A percentile compares a stretch with the other conserved stretches of the same genome.
Conservation (phyloP, 1,140 invertebrate genomes). For the Cherax destructor region DNA sequence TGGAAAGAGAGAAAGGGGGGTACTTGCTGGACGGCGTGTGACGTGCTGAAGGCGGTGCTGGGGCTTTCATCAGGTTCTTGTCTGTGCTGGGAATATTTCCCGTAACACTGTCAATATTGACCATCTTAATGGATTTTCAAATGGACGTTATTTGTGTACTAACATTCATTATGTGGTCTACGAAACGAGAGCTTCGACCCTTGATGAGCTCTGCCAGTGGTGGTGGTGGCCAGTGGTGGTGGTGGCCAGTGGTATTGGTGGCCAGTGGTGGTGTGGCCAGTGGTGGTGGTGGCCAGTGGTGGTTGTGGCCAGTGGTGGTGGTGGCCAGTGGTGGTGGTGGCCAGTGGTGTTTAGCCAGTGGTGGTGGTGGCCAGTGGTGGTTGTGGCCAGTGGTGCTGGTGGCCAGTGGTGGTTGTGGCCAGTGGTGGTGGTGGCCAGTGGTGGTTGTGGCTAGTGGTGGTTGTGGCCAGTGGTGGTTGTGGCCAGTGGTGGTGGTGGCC, state of each 20-base stretch:
- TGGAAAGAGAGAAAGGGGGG: background rate
- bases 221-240: background rate
- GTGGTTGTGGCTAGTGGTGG: no score
- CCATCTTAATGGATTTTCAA: conserved; percentile 66
- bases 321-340: background rate
- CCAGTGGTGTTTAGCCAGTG: background rate
- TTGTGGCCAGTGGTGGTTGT: no score
- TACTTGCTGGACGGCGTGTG: conserved; percentile 15
- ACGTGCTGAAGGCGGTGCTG: conserved; percentile 46
- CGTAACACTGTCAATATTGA: conserved; percentile 66
- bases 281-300: background rate
- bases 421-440: background rate
- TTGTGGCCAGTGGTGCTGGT: background rate
- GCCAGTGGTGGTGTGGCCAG: background rate
- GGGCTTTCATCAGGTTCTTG: conserved; percentile 58
- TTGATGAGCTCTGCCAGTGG: background rate
- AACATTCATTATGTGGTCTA: conserved; percentile 66
- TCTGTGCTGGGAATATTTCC: conserved; percentile 60
- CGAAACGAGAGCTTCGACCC: conserved; percentile 41
- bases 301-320: background rate
- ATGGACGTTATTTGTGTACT: conserved; percentile 67
- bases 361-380: background rate
- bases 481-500: background rate
- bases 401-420: no score
- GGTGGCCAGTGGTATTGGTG: background rate